phyloP scores from a whole-genome alignment of 2,888 invertebrate genomes.

The Caenorhabditis doughertyi region DNA sequence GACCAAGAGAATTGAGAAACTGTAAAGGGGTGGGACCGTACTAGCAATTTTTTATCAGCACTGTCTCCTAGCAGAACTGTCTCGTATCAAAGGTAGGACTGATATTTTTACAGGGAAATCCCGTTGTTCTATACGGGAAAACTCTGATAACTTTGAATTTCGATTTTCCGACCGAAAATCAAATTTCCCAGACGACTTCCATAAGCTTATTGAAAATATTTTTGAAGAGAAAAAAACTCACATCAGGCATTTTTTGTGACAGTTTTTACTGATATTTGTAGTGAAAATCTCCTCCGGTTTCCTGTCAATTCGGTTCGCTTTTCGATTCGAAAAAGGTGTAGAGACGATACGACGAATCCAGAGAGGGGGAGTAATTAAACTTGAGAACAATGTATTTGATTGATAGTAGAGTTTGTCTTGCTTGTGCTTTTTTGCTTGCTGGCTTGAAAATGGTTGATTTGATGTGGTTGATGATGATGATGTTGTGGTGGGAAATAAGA shows the following conservation, averaged over 20 bases:
- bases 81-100: too few relatives aligned
- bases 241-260: conserved; percentile 46
- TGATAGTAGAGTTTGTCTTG: not conserved
- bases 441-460: too few relatives aligned
- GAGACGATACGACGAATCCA: not conserved
- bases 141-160: too few relatives aligned
- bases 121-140: too few relatives aligned
- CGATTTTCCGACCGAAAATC: not conserved
- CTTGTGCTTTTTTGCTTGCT: not conserved
- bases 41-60: too few relatives aligned
- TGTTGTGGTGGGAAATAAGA: not conserved
- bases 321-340: not conserved
- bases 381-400: conserved; percentile 4
- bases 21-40: too few relatives aligned
- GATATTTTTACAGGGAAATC: too few relatives aligned
- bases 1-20: too few relatives aligned
- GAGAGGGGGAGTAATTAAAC: not conserved
- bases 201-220: too few relatives aligned
- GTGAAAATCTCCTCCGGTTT: not conserved
- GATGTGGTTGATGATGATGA: not conserved
- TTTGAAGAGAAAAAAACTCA: conserved; percentile 36
- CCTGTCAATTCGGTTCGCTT: not conserved
- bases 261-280: too few relatives aligned
- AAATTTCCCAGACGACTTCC: too few relatives aligned
- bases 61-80: too few relatives aligned